These are phyloP conservation scores for Microcebus tavaratra DNA, from an alignment of 2,113 vertebrate genomes.

Conservation along the genomic window DNA sequence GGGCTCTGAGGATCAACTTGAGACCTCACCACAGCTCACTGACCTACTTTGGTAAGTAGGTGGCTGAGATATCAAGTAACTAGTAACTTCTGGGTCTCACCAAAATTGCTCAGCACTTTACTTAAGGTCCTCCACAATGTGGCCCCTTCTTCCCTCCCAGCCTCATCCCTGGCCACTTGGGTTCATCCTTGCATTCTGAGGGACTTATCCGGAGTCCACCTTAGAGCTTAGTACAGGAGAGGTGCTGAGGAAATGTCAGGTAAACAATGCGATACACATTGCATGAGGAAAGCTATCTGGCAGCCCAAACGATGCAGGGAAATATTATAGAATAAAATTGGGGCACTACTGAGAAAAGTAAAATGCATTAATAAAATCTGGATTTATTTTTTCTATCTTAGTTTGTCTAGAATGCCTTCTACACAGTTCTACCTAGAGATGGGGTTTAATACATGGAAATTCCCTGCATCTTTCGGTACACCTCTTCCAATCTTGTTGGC, in stretches of 20 bases:
- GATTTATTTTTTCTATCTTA: background rate
- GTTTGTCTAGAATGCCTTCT: constrained; percentile 9
- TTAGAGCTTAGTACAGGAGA: background rate
- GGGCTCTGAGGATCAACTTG: background rate
- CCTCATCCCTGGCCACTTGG: background rate
- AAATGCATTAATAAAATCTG: background rate
- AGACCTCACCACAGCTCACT: background rate
- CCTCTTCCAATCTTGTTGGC: background rate
- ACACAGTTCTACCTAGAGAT: background rate
- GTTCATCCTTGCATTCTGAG: background rate
- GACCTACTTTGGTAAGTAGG: background rate
- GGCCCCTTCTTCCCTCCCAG: background rate
- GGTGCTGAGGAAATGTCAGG: background rate
- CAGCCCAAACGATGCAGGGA: background rate
- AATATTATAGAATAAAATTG: background rate
- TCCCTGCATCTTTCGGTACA: background rate
- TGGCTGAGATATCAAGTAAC: background rate
- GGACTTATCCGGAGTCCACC: background rate
- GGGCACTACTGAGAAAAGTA: background rate
- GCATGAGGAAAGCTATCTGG: background rate
- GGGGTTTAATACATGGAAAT: background rate
- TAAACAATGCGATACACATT: background rate
- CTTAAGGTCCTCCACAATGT: background rate
- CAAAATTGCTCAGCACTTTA: background rate
- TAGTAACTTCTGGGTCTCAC: background rate